These are phyloP conservation scores for Sinosuthora webbiana DNA, from an alignment of 2,113 vertebrate genomes.

Conservation along the genomic window DNA sequence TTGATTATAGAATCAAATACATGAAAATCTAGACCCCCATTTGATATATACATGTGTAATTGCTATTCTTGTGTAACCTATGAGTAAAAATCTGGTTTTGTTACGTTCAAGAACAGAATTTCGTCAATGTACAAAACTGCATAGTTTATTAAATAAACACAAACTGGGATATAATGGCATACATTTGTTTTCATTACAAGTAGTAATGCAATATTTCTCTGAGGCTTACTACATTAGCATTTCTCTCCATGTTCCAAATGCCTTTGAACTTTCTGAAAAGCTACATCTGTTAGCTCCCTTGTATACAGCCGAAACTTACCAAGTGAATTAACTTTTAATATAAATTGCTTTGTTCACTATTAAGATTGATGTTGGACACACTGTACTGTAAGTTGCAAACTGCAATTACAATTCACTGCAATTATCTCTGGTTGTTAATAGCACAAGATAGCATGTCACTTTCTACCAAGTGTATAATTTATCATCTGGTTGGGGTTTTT, in stretches of 20 bases:
- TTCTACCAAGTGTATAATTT: conserved; percentile 90
- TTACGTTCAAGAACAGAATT: conserved; percentile 39
- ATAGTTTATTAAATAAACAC: conserved; percentile 79
- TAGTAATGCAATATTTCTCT: conserved; percentile 73
- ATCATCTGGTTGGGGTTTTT: conserved; percentile 74
- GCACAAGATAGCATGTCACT: conserved; percentile 93
- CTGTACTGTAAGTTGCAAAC: conserved; percentile 85
- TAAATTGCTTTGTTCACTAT: conserved; percentile 84
- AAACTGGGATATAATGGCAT: conserved; percentile 77
- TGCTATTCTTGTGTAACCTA: conserved; percentile 6
- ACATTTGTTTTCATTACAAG: conserved; percentile 82
- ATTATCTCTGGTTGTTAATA: conserved; percentile 97
- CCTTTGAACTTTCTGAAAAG: conserved; percentile 83
- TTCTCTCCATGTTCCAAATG: conserved; percentile 69
- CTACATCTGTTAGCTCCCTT: conserved; percentile 79
- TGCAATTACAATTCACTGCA: conserved; percentile 92
- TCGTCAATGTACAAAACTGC: conserved; percentile 56
- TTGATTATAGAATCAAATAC: not conserved
- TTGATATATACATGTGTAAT: not conserved
- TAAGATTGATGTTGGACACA: conserved; percentile 90
- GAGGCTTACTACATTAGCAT: conserved; percentile 76
- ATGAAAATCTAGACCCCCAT: not conserved
- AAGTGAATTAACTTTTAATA: conserved; percentile 87
- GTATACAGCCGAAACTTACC: conserved; percentile 75
- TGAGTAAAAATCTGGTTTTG: conserved; percentile 43